Evolutionary conservation across 2,888 invertebrate genomes (phyloP), one percentile per base, ranked within the genome.

Genomic region (Lasioglossum leucozonium): DNA sequence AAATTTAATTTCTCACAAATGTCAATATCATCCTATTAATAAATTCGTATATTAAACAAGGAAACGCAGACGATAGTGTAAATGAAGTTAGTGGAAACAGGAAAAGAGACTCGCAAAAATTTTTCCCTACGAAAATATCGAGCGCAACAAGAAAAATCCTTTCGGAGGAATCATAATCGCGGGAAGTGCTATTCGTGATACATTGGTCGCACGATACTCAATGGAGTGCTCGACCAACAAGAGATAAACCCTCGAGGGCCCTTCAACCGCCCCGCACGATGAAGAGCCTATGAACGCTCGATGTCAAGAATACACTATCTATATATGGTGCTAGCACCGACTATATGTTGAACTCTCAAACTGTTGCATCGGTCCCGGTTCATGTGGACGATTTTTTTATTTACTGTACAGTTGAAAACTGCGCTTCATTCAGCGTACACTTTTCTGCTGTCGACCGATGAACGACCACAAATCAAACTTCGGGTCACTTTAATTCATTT

Each of bases 231-330:
- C 82, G 82, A 47, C 62, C 77, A 73, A 76, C 76, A 77, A 75
- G 72, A 75, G 81, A 76, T 81, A 72, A 81, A 76, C 72, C 75
- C 76, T 72, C 81, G 81, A 81, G 81, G 34, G 65, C 55, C 22
- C 42, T 30, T 74, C 80, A 37, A 47, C 79, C 58, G 44, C 44
- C 5, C 76, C 75, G n/a, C 71, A 30, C 76, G 51, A 76, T 76
- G 83, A 83, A 83, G 81, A 40, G 76, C 34, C 76, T 72, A 81
- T 77, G 55, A 75, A 76, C 22, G 65, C 65, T 76, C 55, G 42
- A 58, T 22, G 58, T 73, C 69, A 42, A 37, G 62, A 81, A 65
- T 58, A 67, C 42, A 11, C 51, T 40, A n/a, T 5, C 71, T 40
- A n/a, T 37, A 26, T 51, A 18, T 47, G 30, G 51, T 18, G n/a